Base-by-base conservation (phyloP, 2,797 vertebrate genomes). In the Allenopithecus nigroviridis region DNA sequence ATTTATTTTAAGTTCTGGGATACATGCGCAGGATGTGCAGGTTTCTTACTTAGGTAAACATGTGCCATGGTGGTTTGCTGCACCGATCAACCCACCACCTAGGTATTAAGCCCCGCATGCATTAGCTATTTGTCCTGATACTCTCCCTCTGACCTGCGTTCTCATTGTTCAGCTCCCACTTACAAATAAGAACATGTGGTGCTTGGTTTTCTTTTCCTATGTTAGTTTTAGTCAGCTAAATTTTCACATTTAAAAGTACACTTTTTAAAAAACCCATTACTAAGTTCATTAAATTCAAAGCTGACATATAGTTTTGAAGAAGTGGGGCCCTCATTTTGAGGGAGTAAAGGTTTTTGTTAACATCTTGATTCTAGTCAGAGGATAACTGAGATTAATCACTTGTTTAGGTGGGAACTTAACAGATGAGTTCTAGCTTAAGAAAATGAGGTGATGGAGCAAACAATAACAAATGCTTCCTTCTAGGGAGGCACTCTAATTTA, bases 261-360 rank as follows among this genome's bases (percentile, higher is more conserved):
- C 53, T 53, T 61, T 19, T 78, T 33, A 50, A 95, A 97, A 97
- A 91, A 26, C 33, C 14, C 74, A 94, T 84, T 57, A 28, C 30
- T 76, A 14, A 76, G 39, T 85, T 81, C 59, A 81, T 53, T 30
- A 97, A 89, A 76, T 64, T 92, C 80, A 94, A 92, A 74, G 28
- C 46, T 79, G 48, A 19, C 21, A 91, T 80, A 59, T 7, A 72
- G 22, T 64, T 95, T 81, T 83, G 57, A 94, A 85, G 43, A 16
- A 75, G 16, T 8, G 9, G 22, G 10, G 87, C 43, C 24, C 74
- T 55, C 64, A 78, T 74, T 85, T 81, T 55, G 86, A 93, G 84
- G 28, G 46, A 84, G 19, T 61, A 19, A 64, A 10, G 22, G 9
- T n/a, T 84, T 84, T 78, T 50, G 10, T 55, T 74, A 22, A 78